phyloP scores from a whole-genome alignment of 2,888 invertebrate species.

The Perithous albicinctus region DNA sequence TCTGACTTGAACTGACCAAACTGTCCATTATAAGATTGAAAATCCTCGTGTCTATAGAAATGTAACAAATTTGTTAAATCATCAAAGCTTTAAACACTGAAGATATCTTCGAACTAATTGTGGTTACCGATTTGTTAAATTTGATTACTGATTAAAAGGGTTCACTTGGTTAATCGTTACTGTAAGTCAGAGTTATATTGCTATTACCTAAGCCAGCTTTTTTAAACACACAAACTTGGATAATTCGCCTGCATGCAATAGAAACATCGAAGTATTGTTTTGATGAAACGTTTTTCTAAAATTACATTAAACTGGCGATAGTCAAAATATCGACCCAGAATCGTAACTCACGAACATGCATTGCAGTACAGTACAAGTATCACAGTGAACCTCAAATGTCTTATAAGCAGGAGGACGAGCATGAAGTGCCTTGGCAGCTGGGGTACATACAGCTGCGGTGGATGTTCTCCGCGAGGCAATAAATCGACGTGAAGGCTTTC shows the following conservation, averaged over 20 bases:
- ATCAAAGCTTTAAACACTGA: background rate
- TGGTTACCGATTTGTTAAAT: background rate
- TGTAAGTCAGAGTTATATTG: background rate
- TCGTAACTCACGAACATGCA: background rate
- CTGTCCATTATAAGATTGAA: background rate
- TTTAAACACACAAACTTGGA: background rate
- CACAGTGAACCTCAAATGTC: slow-evolving; percentile 42
- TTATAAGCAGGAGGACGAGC: slow-evolving; percentile 36
- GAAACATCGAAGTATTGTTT: no score
- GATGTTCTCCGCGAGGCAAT: slow-evolving; percentile 62
- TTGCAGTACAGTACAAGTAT: slow-evolving; percentile 16
- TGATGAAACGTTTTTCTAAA: background rate
- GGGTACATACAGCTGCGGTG: slow-evolving; percentile 50
- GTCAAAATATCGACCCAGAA: background rate
- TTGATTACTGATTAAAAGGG: slow-evolving; percentile 16
- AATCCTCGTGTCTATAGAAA: background rate
- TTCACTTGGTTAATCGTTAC: slow-evolving; percentile 13
- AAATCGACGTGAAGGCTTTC: slow-evolving; percentile 67
- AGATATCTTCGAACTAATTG: background rate
- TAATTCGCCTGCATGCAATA: background rate
- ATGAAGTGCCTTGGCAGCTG: slow-evolving; percentile 42
- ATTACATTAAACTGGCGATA: background rate
- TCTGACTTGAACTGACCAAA: slow-evolving; percentile 1
- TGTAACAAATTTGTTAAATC: background rate
- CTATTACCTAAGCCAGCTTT: background rate